A percentile compares a stretch with the other conserved stretches of the same genome.
These are phyloP conservation scores for Lepidurus couesii DNA, from an alignment of 1,140 invertebrate genomes.

Conservation along the genomic window DNA sequence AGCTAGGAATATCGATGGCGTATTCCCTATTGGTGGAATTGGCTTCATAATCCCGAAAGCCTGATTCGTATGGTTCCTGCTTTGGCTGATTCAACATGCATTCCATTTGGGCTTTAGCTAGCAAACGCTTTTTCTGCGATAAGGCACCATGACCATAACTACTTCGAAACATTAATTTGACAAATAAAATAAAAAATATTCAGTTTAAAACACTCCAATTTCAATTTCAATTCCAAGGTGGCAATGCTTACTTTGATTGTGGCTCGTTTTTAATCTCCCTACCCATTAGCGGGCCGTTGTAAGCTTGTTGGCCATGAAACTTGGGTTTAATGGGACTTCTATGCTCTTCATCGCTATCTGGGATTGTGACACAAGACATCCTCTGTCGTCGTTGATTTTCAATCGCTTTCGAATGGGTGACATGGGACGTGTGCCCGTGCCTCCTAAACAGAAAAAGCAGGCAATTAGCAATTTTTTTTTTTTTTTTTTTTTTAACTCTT, in stretches of 20 bases:
- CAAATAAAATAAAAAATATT: slow-evolving; percentile 44
- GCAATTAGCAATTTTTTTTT: too few species aligned
- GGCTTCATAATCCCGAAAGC: slow-evolving; percentile 25
- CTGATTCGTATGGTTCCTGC: slow-evolving; percentile 38
- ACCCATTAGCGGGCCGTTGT: slow-evolving; percentile 34
- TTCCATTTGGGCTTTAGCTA: slow-evolving; percentile 80
- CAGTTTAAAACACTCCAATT: too few species aligned
- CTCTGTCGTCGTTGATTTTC: slow-evolving; percentile 25
- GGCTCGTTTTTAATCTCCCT: slow-evolving; percentile 46
- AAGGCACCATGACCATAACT: slow-evolving; percentile 39
- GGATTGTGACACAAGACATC: slow-evolving; percentile 74
- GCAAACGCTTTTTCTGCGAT: slow-evolving; percentile 78
- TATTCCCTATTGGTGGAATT: slow-evolving; percentile 14
- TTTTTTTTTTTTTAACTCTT: not conserved
- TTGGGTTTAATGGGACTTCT: slow-evolving; percentile 49
- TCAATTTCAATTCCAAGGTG: too few species aligned
- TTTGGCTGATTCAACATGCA: slow-evolving; percentile 52
- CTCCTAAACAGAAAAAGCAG: not conserved
- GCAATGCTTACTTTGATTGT: slow-evolving; percentile 39
- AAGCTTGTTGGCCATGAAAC: slow-evolving; percentile 33
- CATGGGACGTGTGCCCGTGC: not conserved
- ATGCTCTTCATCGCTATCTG: slow-evolving; percentile 69
- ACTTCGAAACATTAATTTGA: slow-evolving; percentile 34
- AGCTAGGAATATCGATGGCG: slow-evolving; percentile 12
- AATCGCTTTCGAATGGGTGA: not conserved